Conservation (phyloP, 2,113 vertebrate species). For the Alces alces region DNA sequence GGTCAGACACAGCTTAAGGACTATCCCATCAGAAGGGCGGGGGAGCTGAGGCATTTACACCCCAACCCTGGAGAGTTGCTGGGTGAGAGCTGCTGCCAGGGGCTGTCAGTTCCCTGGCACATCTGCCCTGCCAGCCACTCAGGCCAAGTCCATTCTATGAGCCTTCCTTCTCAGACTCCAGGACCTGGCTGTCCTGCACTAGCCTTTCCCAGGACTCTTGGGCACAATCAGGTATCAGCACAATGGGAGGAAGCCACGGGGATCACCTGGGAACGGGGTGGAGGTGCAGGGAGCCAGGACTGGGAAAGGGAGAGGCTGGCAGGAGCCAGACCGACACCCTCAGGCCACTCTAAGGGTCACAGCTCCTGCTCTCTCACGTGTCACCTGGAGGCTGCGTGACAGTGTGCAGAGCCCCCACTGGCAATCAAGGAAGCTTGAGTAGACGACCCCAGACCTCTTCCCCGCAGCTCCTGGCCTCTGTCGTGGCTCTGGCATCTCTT, state of each 20-base stretch:
- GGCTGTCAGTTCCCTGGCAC: not conserved
- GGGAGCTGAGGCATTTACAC: not conserved
- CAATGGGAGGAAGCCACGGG: not conserved
- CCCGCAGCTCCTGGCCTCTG: accelerated
- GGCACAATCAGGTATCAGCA: not conserved
- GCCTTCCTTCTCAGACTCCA: not conserved
- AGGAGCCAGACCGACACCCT: not conserved
- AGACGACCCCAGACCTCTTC: not conserved
- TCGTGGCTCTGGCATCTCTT: accelerated
- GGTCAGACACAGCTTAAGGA: not conserved
- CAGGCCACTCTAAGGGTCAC: not conserved
- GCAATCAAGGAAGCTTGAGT: not conserved
- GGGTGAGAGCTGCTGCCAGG: not conserved
- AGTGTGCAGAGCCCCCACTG: not conserved
- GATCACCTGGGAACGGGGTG: accelerated
- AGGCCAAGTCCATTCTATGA: not conserved
- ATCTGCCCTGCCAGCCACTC: not conserved
- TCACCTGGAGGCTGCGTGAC: not conserved
- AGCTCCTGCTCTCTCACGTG: not conserved
- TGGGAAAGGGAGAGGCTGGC: not conserved
- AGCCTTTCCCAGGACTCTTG: not conserved
- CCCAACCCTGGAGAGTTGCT: not conserved
- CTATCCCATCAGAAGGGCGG: accelerated
- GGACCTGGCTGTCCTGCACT: too few species aligned
- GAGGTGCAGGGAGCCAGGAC: not conserved